phyloP scores from a whole-genome alignment of 1,140 invertebrate genomes.

The Gonioctena quinquepunctata region DNA sequence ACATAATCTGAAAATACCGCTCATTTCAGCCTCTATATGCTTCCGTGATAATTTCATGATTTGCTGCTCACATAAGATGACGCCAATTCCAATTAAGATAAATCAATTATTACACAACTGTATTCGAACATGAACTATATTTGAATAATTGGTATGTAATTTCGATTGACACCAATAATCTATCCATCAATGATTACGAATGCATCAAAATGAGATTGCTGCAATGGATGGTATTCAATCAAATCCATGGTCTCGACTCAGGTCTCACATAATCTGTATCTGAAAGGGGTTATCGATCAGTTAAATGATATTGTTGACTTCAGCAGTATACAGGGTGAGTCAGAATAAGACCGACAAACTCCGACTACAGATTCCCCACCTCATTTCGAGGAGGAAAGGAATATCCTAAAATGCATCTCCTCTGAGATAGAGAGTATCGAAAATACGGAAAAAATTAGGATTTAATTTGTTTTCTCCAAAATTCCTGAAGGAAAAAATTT shows the following conservation, averaged over 20 bases:
- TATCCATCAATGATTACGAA: conserved; percentile 18
- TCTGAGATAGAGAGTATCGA: no score
- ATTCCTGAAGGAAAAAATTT: no score
- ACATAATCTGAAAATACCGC: no score
- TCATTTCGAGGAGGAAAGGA: no score
- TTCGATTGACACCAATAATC: conserved; percentile 13
- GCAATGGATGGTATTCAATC: conserved; percentile 10
- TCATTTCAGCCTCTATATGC: no score
- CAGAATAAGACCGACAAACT: no score
- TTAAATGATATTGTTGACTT: background rate
- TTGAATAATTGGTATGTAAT: conserved; percentile 17
- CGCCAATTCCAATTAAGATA: conserved; percentile 1
- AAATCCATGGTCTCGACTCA: conserved; percentile 7
- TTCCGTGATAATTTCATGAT: background rate
- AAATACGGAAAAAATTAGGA: no score
- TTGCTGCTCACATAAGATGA: background rate
- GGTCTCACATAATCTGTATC: background rate
- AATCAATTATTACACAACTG: conserved; percentile 1
- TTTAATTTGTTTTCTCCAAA: no score
- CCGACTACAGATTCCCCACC: no score
- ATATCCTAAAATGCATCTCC: no score
- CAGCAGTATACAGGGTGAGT: no score
- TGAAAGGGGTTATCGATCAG: background rate
- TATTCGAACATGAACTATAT: conserved; percentile 1
- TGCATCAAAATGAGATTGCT: conserved; percentile 5